Percentiles rank a stretch among this genome's conserved stretches.
phyloP scores from a whole-genome alignment of 2,888 invertebrate species.

The Dynastes tityus region DNA sequence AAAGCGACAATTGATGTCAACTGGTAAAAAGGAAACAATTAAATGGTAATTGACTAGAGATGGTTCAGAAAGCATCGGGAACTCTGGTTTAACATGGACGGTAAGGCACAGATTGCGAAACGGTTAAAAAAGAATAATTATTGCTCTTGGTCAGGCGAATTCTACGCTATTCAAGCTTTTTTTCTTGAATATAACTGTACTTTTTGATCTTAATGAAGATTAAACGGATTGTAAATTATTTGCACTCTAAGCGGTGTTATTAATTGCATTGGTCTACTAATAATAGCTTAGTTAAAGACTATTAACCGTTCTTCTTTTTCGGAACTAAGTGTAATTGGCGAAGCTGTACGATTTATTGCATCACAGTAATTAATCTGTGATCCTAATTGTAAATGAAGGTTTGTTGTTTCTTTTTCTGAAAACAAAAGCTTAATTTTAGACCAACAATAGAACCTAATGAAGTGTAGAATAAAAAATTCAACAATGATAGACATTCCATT shows the following conservation, averaged over 20 bases:
- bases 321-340: background rate
- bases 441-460: too few relatives aligned
- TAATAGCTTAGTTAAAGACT: background rate
- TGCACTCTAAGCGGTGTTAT: background rate
- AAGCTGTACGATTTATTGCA: background rate
- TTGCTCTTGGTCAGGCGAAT: background rate
- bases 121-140: conserved; percentile 5
- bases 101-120: background rate
- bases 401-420: too few relatives aligned
- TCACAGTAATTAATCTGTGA: too few relatives aligned
- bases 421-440: too few relatives aligned
- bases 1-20: background rate
- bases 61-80: background rate
- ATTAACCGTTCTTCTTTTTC: background rate
- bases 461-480: too few relatives aligned
- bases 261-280: background rate
- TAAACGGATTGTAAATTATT: background rate
- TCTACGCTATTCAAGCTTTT: background rate
- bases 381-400: too few relatives aligned
- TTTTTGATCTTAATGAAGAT: conserved; percentile 1
- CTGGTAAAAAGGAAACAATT: background rate
- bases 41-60: background rate
- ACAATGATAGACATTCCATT: too few relatives aligned
- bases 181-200: background rate
- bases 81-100: background rate